Conservation (phyloP, 2,888 invertebrate species). For the Standfussiana lucernea region DNA sequence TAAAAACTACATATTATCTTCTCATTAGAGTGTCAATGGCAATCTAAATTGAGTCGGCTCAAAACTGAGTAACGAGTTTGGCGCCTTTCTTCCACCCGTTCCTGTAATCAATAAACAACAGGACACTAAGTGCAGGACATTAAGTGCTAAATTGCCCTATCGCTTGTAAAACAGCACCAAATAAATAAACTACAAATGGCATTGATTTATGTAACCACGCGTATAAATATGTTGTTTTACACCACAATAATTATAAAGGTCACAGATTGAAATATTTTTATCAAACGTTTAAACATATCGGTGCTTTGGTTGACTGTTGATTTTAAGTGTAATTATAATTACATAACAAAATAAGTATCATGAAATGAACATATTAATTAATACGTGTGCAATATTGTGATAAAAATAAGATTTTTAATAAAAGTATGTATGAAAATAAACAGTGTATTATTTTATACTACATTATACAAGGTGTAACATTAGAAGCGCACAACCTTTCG, state of each 20-base stretch:
- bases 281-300: conserved; percentile 76
- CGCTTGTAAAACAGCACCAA: not conserved
- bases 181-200: conserved; percentile 3
- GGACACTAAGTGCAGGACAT: not conserved
- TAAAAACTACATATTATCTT: not conserved
- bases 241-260: conserved; percentile 12
- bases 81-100: not conserved
- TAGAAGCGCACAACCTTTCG: no score
- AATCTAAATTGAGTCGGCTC: not conserved
- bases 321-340: conserved; percentile 72
- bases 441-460: conserved; percentile 28
- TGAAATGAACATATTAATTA: conserved; percentile 70
- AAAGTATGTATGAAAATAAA: conserved; percentile 67
- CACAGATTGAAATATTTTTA: conserved; percentile 56
- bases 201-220: not conserved
- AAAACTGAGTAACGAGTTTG: not conserved
- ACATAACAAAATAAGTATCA: conserved; percentile 58
- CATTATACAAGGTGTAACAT: no score
- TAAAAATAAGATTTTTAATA: conserved; percentile 79
- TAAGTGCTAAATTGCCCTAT: not conserved
- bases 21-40: not conserved
- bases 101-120: not conserved
- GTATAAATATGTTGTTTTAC: not conserved
- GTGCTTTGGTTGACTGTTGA: conserved; percentile 86
- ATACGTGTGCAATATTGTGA: conserved; percentile 81